Conservation (phyloP, 2,113 vertebrate genomes). For the Catagonus wagneri region DNA sequence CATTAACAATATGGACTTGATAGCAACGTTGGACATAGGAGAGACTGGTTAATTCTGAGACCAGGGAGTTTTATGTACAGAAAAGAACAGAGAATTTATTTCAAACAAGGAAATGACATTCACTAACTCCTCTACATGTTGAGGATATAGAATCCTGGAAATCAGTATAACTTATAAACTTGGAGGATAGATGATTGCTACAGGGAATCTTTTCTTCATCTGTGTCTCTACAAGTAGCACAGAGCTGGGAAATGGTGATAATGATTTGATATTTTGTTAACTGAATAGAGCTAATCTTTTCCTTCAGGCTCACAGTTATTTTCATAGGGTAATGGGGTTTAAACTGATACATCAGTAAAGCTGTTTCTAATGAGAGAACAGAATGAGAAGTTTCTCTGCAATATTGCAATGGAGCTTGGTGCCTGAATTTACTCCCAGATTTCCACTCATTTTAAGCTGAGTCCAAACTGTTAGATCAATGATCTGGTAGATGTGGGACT, state of each 20-base stretch:
- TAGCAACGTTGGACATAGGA: not conserved
- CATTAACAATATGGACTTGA: not conserved
- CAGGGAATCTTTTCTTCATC: not conserved
- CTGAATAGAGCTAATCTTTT: not conserved
- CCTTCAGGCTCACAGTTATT: not conserved
- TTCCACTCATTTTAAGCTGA: not conserved
- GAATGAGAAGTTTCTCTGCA: not conserved
- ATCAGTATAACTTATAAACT: not conserved
- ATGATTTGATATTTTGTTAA: not conserved
- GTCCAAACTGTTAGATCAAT: not conserved
- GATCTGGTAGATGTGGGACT: not conserved
- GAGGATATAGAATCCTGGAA: not conserved
- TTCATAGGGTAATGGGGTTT: not conserved
- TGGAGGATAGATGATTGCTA: not conserved
- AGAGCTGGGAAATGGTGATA: not conserved
- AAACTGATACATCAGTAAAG: not conserved
- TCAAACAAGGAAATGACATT: not conserved
- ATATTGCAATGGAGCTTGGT: not conserved
- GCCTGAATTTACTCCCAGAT: not conserved
- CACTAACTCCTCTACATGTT: not conserved
- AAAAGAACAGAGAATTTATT: not conserved
- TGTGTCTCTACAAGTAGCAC: not conserved
- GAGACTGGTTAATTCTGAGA: not conserved
- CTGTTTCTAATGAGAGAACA: not conserved
- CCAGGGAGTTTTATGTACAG: not conserved